Evolutionary conservation across 1,140 invertebrate genomes (phyloP).

Genomic region (Leptinotarsa texana): DNA sequence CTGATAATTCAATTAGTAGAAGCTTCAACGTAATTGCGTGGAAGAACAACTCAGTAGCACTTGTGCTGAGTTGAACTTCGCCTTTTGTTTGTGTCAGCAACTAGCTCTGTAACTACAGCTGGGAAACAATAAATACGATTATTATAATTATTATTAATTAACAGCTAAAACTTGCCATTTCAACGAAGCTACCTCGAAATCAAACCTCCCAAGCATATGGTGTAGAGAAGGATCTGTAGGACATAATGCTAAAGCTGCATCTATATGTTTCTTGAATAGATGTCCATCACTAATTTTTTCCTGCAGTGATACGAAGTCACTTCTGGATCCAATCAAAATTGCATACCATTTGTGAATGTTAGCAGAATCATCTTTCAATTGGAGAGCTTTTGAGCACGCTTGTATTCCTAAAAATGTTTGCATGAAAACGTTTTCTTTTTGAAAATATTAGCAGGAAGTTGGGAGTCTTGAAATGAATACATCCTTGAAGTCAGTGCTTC

Average conservation of each 20-base stretch:
- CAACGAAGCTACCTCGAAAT: constrained; percentile 72
- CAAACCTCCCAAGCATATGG: constrained; percentile 70
- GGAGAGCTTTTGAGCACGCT: constrained; percentile 64
- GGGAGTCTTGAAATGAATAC: too few relatives aligned
- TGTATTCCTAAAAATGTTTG: constrained; percentile 59
- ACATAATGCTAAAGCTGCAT: constrained; percentile 68
- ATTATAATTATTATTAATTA: not conserved
- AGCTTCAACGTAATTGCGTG: too few relatives aligned
- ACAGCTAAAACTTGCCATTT: constrained; percentile 67
- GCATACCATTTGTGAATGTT: constrained; percentile 82
- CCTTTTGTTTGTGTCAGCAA: too few relatives aligned
- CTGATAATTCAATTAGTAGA: too few relatives aligned
- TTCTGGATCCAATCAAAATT: constrained; percentile 66
- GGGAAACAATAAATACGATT: too few relatives aligned
- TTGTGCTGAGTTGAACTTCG: too few relatives aligned
- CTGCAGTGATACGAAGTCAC: constrained; percentile 59
- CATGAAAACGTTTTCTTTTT: constrained; percentile 5
- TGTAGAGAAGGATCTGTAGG: constrained; percentile 70
- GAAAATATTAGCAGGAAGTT: not conserved
- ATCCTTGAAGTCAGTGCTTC: too few relatives aligned
- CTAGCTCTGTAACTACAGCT: too few relatives aligned
- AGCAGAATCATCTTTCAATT: constrained; percentile 59
- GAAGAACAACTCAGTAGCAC: too few relatives aligned
- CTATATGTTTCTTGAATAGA: constrained; percentile 73
- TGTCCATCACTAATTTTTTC: constrained; percentile 73